Evolutionary conservation across 2,888 invertebrate genomes (phyloP), one percentile per base, ranked within the genome.

Genomic region (Neuroscelio doddi): DNA sequence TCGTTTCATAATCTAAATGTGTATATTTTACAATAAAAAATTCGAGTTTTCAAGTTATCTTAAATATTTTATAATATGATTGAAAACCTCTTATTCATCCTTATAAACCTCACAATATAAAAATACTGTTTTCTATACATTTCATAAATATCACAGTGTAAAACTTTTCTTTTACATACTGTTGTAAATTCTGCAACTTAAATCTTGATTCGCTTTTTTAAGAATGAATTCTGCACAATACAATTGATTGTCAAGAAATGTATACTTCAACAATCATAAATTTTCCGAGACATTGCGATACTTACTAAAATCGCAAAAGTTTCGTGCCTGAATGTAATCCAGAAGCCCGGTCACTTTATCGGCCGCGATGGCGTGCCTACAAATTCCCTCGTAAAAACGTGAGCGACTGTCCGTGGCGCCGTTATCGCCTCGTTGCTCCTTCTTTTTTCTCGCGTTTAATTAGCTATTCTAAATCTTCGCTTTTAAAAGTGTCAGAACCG

Each of bases 371-470:
- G 36, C 57, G 56, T 44, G 53, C 49, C 64, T 64, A 58, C 58
- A 49, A 52, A 57, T 58, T 57, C 36, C 27, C 44, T 47, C 47
- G 44, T 51, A 52, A 63, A 45, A 63, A 56, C 39, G 49, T 15
- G 41, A 57, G 29, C 42, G 52, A 56, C 63, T 63, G 63, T 51
- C 46, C 36, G 39, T 55, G 39, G 30, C 61, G 29, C 46, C 52
- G 47, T 64, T 64, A 64, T 58, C 58, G 53, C 39, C 21, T 30
- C 17, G 17, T 12, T 47, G 49, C 34, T 49, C 36, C 26, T 32
- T 59, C 61, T 56, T 52, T 64, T 53, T 10, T 36, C 50, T 29
- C 51, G 47, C 56, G 27, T 61, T 61, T 65, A 56, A 61, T 65
- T 55, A 64, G 64, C 55, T 44, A 51, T 56, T 61, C 50, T 17